Conservation (phyloP, 2,888 invertebrate species). For the Tiliacea aurago region DNA sequence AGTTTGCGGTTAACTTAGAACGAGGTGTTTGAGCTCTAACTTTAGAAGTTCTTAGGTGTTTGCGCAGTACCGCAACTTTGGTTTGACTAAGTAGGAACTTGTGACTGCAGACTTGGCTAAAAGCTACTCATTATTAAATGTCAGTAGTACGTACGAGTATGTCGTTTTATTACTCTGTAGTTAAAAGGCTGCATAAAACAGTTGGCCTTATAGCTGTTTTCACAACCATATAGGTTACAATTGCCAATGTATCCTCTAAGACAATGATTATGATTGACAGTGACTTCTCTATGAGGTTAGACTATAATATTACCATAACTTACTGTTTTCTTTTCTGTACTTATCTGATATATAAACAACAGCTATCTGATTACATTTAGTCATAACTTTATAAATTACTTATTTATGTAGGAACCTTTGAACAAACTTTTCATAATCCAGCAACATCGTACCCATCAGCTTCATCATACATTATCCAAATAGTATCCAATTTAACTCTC, state of each 20-base stretch:
- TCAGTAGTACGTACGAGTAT: neutral
- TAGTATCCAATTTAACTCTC: neutral
- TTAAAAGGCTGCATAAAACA: neutral
- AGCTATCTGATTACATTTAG: neutral
- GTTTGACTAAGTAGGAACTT: conserved; percentile 4
- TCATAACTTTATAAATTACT: no score
- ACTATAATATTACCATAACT: neutral
- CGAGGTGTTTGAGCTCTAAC: conserved; percentile 19
- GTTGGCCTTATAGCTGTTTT: neutral
- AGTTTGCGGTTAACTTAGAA: conserved; percentile 4
- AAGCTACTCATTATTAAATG: neutral
- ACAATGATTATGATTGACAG: neutral
- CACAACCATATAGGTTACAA: no score
- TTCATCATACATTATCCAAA: neutral
- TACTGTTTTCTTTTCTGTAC: neutral
- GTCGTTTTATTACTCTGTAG: neutral
- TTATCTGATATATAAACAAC: no score
- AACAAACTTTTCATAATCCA: neutral
- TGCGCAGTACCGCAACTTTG: neutral
- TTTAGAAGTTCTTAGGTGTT: conserved; percentile 11
- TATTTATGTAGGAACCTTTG: neutral
- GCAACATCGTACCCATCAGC: neutral
- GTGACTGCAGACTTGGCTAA: neutral
- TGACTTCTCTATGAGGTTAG: neutral
- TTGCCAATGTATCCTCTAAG: neutral